Percentiles rank a stretch among this genome's conserved stretches.
Conservation (phyloP, 2,888 invertebrate species). For the Saturnia pavonia region DNA sequence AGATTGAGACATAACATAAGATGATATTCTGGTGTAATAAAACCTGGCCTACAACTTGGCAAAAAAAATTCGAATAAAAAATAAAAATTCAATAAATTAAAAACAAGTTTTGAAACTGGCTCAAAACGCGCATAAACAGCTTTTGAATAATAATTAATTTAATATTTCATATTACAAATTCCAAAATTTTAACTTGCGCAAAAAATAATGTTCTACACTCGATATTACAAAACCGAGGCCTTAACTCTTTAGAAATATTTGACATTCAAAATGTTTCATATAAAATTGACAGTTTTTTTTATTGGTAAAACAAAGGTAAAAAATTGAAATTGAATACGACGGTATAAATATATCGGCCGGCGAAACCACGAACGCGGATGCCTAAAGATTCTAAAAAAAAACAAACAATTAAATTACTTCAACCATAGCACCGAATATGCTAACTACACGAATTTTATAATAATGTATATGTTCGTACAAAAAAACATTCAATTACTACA, state of each 20-base stretch:
- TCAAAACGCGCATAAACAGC: neutral
- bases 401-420: constrained; percentile 8
- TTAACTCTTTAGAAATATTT: neutral
- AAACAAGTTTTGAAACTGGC: neutral
- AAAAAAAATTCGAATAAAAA: neutral
- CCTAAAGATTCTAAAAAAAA: neutral
- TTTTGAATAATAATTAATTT: neutral
- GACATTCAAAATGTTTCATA: neutral
- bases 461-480: neutral
- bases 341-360: neutral
- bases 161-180: neutral
- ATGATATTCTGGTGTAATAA: neutral
- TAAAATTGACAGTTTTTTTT: neutral
- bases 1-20: neutral
- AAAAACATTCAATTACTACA: constrained; percentile 11
- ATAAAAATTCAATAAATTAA: neutral
- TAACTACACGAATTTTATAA: constrained; percentile 11
- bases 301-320: neutral
- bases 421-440: constrained; percentile 11
- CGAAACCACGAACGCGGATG: neutral
- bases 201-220: neutral
- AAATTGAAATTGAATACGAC: neutral
- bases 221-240: constrained; percentile 1
- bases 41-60: neutral
- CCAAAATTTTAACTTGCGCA: neutral